phyloP scores from a whole-genome alignment of 2,797 vertebrate species.

The Sebastes oblongus region DNA sequence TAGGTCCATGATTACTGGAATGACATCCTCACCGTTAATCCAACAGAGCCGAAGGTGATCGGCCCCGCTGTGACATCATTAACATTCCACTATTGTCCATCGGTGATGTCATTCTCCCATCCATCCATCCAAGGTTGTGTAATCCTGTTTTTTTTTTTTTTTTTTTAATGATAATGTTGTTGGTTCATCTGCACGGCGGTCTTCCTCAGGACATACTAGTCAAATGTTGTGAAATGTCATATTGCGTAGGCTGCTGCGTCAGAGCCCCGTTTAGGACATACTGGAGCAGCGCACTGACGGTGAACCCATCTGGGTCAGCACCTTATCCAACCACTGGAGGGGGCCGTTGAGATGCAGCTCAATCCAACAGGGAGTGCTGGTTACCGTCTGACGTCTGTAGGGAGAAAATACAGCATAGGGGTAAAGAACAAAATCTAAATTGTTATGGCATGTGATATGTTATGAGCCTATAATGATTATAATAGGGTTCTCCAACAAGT shows the following conservation, averaged over 20 bases:
- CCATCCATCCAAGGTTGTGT: slow-evolving; percentile 16
- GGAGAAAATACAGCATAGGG: slow-evolving; percentile 18
- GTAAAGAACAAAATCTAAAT: neutral
- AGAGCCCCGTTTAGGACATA: slow-evolving; percentile 89
- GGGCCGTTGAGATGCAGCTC: slow-evolving; percentile 98
- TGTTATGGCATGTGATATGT: neutral
- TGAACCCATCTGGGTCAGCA: slow-evolving; percentile 99
- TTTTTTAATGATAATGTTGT: slow-evolving; percentile 14
- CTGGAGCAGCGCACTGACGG: slow-evolving; percentile 98
- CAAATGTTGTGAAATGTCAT: slow-evolving; percentile 48
- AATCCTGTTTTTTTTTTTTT: neutral
- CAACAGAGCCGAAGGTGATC: slow-evolving; percentile 21
- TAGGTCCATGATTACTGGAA: slow-evolving; percentile 53
- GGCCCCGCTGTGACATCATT: slow-evolving; percentile 36
- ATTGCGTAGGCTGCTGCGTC: slow-evolving; percentile 35
- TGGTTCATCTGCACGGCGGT: slow-evolving; percentile 39
- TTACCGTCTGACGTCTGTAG: slow-evolving; percentile 94
- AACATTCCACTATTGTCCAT: slow-evolving; percentile 39
- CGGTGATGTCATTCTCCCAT: slow-evolving; percentile 6
- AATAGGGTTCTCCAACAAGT: neutral
- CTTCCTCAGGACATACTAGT: slow-evolving; percentile 41
- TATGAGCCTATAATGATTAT: neutral
- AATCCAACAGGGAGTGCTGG: slow-evolving; percentile 99
- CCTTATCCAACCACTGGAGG: slow-evolving; percentile 99
- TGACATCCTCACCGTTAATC: slow-evolving; percentile 38